Percentiles rank a stretch among this genome's conserved stretches.
Conservation (phyloP, 2,113 vertebrate genomes). For the Regulus satrapa region DNA sequence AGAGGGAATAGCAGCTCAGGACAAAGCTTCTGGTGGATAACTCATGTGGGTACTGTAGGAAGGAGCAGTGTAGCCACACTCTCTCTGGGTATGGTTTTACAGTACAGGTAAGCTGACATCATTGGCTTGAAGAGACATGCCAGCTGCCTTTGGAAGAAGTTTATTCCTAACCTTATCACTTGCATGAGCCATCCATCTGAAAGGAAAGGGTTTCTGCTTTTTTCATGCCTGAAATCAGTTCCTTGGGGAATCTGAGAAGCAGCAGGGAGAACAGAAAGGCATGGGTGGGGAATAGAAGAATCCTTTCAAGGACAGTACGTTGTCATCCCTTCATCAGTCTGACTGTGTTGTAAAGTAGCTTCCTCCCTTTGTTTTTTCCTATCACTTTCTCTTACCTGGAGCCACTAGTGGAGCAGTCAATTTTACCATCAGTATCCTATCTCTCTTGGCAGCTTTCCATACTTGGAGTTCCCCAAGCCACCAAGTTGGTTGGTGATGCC, state of each 20-base stretch:
- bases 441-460: neutral
- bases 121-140: neutral
- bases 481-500: neutral
- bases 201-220: neutral
- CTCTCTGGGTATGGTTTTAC: neutral
- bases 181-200: neutral
- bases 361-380: neutral
- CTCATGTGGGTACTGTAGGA: neutral
- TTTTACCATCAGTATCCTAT: neutral
- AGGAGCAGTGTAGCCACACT: neutral
- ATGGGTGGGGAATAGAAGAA: neutral
- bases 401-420: neutral
- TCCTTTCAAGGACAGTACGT: neutral
- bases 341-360: neutral
- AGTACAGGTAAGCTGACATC: neutral
- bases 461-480: no score
- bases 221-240: neutral
- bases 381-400: neutral
- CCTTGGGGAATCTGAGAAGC: neutral
- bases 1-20: neutral
- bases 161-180: neutral
- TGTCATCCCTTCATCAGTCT: neutral
- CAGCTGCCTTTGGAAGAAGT: neutral
- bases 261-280: neutral
- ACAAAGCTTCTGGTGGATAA: neutral